A percentile compares a stretch with the other conserved stretches of the same genome.
These are phyloP conservation scores for Arnoldichthys spilopterus DNA, from an alignment of 2,797 vertebrate genomes.

Conservation along the genomic window DNA sequence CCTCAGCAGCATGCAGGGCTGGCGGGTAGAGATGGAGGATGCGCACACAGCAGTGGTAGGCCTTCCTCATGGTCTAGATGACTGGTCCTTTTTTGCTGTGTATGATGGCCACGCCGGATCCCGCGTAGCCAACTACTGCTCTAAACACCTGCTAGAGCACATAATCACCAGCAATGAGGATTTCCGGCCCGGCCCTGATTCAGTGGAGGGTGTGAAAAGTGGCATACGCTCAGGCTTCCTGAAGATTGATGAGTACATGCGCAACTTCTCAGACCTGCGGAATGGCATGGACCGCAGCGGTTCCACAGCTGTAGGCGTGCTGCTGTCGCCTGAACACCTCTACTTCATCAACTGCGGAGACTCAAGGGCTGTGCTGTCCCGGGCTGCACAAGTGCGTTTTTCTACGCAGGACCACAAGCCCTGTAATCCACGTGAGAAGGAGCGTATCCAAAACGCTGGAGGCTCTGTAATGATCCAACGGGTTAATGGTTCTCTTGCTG, in stretches of 20 bases:
- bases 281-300: constrained; percentile 99
- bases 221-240: constrained; percentile 98
- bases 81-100: constrained; percentile 99
- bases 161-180: constrained; percentile 92
- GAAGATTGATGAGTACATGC: constrained; percentile 99
- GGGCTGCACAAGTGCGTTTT: constrained; percentile 93
- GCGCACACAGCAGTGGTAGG: constrained; percentile 97
- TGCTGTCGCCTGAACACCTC: constrained; percentile 92
- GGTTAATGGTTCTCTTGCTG: constrained; percentile 97
- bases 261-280: constrained; percentile 96
- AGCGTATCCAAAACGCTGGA: constrained; percentile 97
- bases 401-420: constrained; percentile 99
- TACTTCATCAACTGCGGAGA: constrained; percentile 99
- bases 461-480: constrained; percentile 99
- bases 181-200: constrained; percentile 83
- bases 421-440: constrained; percentile 96
- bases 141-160: constrained; percentile 95
- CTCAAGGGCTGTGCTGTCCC: constrained; percentile 93
- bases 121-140: constrained; percentile 97
- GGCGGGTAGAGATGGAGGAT: constrained; percentile 99
- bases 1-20: constrained; percentile 99
- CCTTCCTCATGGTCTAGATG: constrained; percentile 92
- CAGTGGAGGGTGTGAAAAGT: constrained; percentile 94
- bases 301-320: constrained; percentile 95
- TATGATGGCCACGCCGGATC: constrained; percentile 98